Evolutionary conservation across 2,888 invertebrate species (phyloP), one percentile per base, ranked within the genome.

Genomic region (Agrotis clavis): DNA sequence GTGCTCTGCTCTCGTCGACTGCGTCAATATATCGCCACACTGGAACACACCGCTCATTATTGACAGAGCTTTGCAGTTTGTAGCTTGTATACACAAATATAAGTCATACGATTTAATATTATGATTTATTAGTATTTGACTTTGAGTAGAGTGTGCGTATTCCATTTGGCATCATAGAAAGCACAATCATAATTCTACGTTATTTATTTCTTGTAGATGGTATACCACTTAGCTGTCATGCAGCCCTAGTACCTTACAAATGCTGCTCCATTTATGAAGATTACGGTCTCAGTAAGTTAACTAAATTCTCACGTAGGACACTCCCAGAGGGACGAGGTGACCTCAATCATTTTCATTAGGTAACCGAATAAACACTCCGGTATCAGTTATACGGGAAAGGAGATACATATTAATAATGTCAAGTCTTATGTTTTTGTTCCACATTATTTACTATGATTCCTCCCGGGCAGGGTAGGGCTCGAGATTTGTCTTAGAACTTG

Each of bases 41-140:
- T 25, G 68, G 19, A 54, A 72, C 77, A 76, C 45, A 64, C 71
- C 77, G 71, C 79, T 77, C 79, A 77, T 79, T 79, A 71, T 81
- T 77, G 82, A 71, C 71, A 60, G 64, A 65, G 67, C 53, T 67
- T 59, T 54, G 61, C 61, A 11, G 9, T 48, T 68, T 67, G 67
- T 53, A 62, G 57, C 60, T 21, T 25, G 18, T 18, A 2, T 21
- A 13, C 21, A 48, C 41, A 50, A 51, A 69, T 60, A 56, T 59
- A 18, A 53, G 13, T 59, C 14, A 13, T 51, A 25, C 2, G 25
- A 25, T 25, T 25, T 25, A 6, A 35, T 35, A 35, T 35, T 35
- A 25, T 63, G 16, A 57, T 66, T 51, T 48, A 61, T 64, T 61
- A 48, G 50, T 3, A 35, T 66, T 50, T n/a, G 19, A 4, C 21